A percentile compares a stretch with the other conserved stretches of the same genome.
phyloP scores from a whole-genome alignment of 2,797 vertebrate species.

The Psittacula echo region DNA sequence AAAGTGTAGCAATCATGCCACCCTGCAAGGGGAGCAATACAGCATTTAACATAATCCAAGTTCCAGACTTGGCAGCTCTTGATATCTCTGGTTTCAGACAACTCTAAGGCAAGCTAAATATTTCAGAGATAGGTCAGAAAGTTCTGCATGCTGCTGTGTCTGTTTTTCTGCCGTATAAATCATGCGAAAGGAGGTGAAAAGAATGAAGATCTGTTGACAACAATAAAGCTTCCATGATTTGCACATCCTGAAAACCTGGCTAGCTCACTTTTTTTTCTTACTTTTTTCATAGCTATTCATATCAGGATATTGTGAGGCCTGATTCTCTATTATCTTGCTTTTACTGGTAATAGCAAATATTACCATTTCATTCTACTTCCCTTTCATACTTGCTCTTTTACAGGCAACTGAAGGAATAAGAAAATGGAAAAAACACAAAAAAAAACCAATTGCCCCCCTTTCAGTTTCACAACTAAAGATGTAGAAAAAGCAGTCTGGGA shows the following conservation, averaged over 20 bases:
- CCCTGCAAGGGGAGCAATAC: neutral
- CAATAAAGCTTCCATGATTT: neutral
- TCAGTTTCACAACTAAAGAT: neutral
- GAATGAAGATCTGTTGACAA: neutral
- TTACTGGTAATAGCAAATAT: neutral
- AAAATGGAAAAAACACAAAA: neutral
- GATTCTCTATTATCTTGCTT: neutral
- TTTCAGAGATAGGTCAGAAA: neutral
- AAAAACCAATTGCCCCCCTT: neutral
- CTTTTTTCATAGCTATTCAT: neutral
- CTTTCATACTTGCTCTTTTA: neutral
- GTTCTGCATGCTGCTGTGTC: neutral
- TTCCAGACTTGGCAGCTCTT: neutral
- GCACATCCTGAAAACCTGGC: neutral
- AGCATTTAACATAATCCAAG: neutral
- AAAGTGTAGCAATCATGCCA: neutral
- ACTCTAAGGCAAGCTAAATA: neutral
- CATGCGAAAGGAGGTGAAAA: neutral
- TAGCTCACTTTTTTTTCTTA: neutral
- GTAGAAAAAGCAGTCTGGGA: neutral
- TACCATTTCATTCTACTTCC: neutral
- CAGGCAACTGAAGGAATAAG: neutral
- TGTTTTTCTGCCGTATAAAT: neutral
- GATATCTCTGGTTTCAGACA: neutral
- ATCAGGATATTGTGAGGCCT: neutral